Percentiles rank a stretch among this genome's conserved stretches.
phyloP scores from a whole-genome alignment of 1,140 invertebrate genomes.

The Meteorus sp. region DNA sequence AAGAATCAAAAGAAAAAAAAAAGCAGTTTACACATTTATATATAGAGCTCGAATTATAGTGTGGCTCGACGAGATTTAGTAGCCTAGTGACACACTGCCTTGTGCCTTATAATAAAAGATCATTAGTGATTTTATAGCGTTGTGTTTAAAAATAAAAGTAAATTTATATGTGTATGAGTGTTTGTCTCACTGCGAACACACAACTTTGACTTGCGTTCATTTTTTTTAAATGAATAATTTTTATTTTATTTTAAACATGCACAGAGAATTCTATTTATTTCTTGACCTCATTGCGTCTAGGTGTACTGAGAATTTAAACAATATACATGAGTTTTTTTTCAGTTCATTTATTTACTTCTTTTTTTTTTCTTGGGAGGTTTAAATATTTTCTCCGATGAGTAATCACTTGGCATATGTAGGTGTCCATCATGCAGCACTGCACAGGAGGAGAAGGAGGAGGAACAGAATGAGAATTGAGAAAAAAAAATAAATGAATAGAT shows the following conservation, averaged over 20 bases:
- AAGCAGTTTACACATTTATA: background rate
- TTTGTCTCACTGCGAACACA: too few species aligned
- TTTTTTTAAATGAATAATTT: too few species aligned
- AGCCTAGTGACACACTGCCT: conserved; percentile 26
- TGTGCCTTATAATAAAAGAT: background rate
- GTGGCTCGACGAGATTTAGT: conserved; percentile 18
- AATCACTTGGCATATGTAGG: background rate
- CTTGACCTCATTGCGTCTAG: background rate
- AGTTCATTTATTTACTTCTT: too few species aligned
- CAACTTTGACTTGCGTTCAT: too few species aligned
- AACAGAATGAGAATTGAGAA: background rate
- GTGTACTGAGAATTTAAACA: too few species aligned
- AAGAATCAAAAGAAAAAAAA: too few species aligned
- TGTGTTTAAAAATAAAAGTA: background rate
- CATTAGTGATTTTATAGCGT: conserved; percentile 8
- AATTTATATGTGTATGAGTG: background rate
- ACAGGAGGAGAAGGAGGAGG: too few species aligned
- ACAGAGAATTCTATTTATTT: background rate
- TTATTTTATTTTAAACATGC: too few species aligned
- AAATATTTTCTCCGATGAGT: background rate
- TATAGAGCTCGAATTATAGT: conserved; percentile 11
- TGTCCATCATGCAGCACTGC: too few species aligned
- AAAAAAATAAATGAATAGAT: background rate
- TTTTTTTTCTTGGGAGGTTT: too few species aligned
- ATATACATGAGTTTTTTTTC: too few species aligned